Conservation (phyloP, 2,797 vertebrate species). For the Pipistrellus pipistrellus region DNA sequence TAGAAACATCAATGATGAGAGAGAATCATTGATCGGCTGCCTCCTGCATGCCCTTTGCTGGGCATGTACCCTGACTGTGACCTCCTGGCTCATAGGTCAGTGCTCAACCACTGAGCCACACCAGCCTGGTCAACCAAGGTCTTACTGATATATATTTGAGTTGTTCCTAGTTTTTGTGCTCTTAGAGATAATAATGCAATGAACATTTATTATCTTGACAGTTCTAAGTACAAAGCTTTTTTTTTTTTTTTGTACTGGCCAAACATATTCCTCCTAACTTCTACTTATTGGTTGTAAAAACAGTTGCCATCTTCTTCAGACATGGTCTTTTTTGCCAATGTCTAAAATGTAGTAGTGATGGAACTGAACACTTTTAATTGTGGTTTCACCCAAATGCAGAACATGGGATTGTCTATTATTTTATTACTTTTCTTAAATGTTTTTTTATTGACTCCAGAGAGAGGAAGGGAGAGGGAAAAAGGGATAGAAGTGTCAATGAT, state of each 20-base stretch:
- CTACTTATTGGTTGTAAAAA: not conserved
- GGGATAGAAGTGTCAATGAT: too few species aligned
- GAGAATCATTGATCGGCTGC: too few species aligned
- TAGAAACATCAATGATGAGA: too few species aligned
- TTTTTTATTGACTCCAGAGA: too few species aligned
- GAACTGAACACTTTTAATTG: constrained; percentile 14
- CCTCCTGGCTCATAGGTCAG: too few species aligned
- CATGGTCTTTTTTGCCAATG: constrained; percentile 14
- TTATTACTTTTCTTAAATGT: not conserved
- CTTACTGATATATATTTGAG: constrained; percentile 45
- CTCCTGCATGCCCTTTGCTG: too few species aligned
- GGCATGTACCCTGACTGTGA: too few species aligned
- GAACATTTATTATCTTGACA: constrained; percentile 43
- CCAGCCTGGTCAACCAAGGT: not conserved
- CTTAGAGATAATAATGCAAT: constrained; percentile 35
- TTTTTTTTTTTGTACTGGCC: constrained; percentile 33
- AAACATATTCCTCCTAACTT: not conserved
- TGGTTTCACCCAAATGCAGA: constrained; percentile 40
- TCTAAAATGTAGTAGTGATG: constrained; percentile 9
- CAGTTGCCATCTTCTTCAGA: not conserved
- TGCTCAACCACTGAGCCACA: too few species aligned
- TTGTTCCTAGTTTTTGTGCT: constrained; percentile 47
- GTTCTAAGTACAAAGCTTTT: constrained; percentile 46
- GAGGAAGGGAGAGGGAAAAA: too few species aligned
- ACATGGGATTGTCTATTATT: not conserved